Evolutionary conservation across 2,113 vertebrate species (phyloP), one percentile per base, ranked within the genome.

Genomic region (Eulemur rufifrons): DNA sequence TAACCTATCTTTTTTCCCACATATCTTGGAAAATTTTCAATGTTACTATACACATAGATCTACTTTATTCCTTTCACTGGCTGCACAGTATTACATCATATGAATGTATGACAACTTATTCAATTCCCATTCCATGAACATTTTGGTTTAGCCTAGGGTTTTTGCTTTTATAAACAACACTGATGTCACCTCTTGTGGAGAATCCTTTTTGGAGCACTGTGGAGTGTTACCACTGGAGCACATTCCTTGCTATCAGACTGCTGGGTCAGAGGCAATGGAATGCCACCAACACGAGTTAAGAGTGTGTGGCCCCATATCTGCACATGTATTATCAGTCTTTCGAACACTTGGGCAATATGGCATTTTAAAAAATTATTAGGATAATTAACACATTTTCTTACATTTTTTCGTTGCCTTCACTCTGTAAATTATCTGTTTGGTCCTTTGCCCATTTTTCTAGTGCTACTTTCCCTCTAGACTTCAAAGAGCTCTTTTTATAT

Each of bases 321-420:
- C 8, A 56, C 63, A 29, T 45, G 8, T 39, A 59, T 18, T 69
- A 59, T n/a, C 34, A 61, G 39, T 63, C 45, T 80, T 80, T 23
- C 54, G 25, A 89, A 80, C 27, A 56, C 66, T 34, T 90, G 86
- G 86, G 14, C 20, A 80, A 34, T 59, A 10, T 90, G 54, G 54
- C 81, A 86, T 86, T 91, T 64, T 27, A 54, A 64, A 78, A 85
- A 90, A 45, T 9, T 93, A 78, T 37, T 71, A 54, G 21, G 42
- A 42, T 77, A 77, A 77, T 83, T 89, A 93, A 93, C 37, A 89
- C 14, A 56, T 76, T 66, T 89, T 89, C 86, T 83, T 59, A 64
- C 29, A 15, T 12, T 85, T 84, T 89, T 47, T 34, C n/a, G 37
- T 23, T 84, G 12, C 25, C 32, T 68, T 77, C 23, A 18, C 54